A percentile compares a stretch with the other conserved stretches of the same genome.
Evolutionary conservation across 2,888 invertebrate genomes (phyloP).

Genomic region (Crossocerus cetratus): DNA sequence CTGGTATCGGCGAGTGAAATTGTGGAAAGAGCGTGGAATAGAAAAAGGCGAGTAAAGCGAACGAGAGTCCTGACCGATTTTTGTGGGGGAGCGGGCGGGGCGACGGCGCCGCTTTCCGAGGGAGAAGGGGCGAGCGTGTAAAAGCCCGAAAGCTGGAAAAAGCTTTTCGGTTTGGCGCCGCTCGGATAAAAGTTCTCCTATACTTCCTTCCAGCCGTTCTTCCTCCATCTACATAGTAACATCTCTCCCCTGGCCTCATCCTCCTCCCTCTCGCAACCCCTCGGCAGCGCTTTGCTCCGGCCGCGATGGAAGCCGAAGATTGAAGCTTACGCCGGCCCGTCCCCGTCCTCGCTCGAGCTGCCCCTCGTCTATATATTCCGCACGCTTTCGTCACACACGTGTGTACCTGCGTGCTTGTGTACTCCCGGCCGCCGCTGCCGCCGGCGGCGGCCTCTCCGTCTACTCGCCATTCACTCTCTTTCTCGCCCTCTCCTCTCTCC

Average conservation of each 20-base stretch:
- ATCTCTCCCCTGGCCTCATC: slow-evolving; percentile 8
- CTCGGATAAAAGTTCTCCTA: slow-evolving; percentile 69
- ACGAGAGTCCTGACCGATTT: slow-evolving; percentile 41
- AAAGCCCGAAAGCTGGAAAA: slow-evolving; percentile 67
- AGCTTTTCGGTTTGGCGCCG: slow-evolving; percentile 65
- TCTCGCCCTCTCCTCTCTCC: neutral
- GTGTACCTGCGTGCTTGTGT: slow-evolving; percentile 17
- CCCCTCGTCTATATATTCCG: slow-evolving; percentile 35
- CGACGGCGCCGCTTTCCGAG: slow-evolving; percentile 30
- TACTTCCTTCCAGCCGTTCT: slow-evolving; percentile 56
- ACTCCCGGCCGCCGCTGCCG: slow-evolving; percentile 7
- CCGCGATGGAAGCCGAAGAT: slow-evolving; percentile 62
- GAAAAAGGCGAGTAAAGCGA: too few relatives aligned
- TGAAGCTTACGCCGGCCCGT: slow-evolving; percentile 62
- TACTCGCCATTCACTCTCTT: neutral
- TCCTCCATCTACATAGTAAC: slow-evolving; percentile 10
- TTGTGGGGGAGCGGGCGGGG: slow-evolving; percentile 52
- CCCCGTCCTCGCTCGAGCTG: slow-evolving; percentile 52
- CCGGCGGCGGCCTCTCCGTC: neutral
- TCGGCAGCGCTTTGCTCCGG: slow-evolving; percentile 14
- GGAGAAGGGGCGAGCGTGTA: slow-evolving; percentile 60
- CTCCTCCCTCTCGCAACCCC: slow-evolving; percentile 17
- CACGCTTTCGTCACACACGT: slow-evolving; percentile 25
- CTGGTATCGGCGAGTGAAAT: too few relatives aligned
- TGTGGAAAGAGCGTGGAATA: too few relatives aligned